phyloP scores from a whole-genome alignment of 2,113 vertebrate species.

The Syrrhaptes paradoxus region DNA sequence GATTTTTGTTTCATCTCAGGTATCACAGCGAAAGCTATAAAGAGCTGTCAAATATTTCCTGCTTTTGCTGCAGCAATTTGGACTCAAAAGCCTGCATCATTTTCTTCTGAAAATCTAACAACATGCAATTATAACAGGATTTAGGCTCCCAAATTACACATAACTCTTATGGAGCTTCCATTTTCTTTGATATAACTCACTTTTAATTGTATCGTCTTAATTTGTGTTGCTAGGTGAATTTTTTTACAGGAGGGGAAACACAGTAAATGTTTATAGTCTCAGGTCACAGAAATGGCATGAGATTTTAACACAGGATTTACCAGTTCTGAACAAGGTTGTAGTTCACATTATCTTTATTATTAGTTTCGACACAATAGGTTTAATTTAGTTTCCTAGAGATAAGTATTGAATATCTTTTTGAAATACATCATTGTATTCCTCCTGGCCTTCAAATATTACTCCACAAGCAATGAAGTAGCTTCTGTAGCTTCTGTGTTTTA shows the following conservation, averaged over 20 bases:
- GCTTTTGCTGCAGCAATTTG: neutral
- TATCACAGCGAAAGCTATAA: neutral
- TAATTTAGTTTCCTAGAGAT: neutral
- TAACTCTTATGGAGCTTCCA: fast-evolving
- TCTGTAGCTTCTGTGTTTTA: neutral
- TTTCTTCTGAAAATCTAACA: neutral
- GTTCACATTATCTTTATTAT: neutral
- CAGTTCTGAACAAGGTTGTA: neutral
- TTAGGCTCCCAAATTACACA: neutral
- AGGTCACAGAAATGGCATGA: neutral
- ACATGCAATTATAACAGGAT: neutral
- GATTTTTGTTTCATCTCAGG: neutral
- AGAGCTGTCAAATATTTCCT: neutral
- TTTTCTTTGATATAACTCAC: neutral
- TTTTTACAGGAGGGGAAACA: neutral
- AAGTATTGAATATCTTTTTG: neutral
- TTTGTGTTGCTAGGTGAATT: neutral
- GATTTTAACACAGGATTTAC: neutral
- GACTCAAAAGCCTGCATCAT: neutral
- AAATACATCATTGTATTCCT: neutral
- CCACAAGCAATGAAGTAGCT: neutral
- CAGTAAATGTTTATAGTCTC: neutral
- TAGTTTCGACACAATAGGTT: neutral
- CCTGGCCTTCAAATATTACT: neutral
- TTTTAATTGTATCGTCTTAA: neutral